Conservation (phyloP, 2,888 invertebrate species). For the Elegia similella region DNA sequence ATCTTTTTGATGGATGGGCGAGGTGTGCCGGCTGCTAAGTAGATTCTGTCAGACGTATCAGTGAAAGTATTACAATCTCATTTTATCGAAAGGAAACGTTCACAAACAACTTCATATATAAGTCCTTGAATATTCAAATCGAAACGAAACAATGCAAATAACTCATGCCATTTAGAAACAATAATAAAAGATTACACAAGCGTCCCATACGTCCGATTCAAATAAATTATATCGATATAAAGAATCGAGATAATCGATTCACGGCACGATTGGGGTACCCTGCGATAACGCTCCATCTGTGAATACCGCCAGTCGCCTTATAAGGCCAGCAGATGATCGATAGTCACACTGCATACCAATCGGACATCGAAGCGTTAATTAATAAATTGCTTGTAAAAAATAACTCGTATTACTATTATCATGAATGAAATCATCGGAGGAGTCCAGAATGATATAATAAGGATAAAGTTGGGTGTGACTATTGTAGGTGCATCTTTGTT, state of each 20-base stretch:
- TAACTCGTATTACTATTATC: neutral
- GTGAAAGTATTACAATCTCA: constrained; percentile 6
- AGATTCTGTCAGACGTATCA: neutral
- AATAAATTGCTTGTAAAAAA: constrained; percentile 9
- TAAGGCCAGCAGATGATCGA: constrained; percentile 27
- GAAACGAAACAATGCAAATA: constrained; percentile 4
- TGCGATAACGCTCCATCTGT: constrained; percentile 25
- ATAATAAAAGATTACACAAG: constrained; percentile 16
- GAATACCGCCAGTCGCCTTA: constrained; percentile 24
- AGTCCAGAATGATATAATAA: no score
- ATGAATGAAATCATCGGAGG: neutral
- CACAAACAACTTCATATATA: neutral
- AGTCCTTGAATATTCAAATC: neutral
- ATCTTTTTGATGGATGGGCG: constrained; percentile 1
- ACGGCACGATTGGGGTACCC: constrained; percentile 29
- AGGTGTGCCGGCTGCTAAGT: neutral
- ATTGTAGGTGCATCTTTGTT: no score
- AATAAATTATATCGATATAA: constrained; percentile 32
- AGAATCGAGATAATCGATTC: constrained; percentile 36
- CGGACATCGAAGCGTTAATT: constrained; percentile 1
- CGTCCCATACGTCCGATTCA: constrained; percentile 10
- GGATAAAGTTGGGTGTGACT: no score
- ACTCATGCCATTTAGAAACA: neutral
- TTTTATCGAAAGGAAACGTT: constrained; percentile 3
- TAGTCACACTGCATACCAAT: constrained; percentile 34